Conservation (phyloP, 2,888 invertebrate species). For the Ommatoiulus sabulosus region DNA sequence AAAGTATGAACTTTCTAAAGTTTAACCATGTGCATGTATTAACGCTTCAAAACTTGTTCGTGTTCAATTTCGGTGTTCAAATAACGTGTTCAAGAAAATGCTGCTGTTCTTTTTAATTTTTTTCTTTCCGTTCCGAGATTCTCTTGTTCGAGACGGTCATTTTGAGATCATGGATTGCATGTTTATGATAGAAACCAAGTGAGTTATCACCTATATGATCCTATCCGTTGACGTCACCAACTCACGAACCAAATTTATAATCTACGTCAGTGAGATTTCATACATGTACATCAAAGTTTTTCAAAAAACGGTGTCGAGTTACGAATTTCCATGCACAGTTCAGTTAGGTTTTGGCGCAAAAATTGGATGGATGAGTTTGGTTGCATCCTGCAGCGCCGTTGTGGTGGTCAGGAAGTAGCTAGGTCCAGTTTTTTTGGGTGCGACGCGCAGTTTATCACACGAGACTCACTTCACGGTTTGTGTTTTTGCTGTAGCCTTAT, state of each 20-base stretch:
- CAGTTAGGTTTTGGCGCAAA: background rate
- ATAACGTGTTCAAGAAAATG: no score
- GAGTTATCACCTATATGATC: no score
- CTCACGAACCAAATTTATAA: no score
- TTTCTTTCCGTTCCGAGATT: background rate
- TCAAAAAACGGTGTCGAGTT: background rate
- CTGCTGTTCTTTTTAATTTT: no score
- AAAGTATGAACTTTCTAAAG: no score
- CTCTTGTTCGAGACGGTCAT: background rate
- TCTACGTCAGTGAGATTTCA: no score
- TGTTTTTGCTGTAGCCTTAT: slow-evolving; percentile 23
- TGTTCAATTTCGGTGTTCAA: no score
- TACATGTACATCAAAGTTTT: no score
- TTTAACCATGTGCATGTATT: no score
- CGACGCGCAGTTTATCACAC: slow-evolving; percentile 20
- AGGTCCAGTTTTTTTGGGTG: slow-evolving; percentile 33
- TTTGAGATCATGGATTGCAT: background rate
- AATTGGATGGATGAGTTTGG: background rate
- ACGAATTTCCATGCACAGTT: background rate
- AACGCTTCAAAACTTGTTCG: no score
- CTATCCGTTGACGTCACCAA: no score
- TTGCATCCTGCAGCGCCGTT: background rate
- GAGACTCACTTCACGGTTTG: background rate
- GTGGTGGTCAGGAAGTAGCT: slow-evolving; percentile 8
- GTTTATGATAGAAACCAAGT: no score